Evolutionary conservation across 2,888 invertebrate genomes (phyloP), one percentile per base, ranked within the genome.

Genomic region (Nomada fucata): DNA sequence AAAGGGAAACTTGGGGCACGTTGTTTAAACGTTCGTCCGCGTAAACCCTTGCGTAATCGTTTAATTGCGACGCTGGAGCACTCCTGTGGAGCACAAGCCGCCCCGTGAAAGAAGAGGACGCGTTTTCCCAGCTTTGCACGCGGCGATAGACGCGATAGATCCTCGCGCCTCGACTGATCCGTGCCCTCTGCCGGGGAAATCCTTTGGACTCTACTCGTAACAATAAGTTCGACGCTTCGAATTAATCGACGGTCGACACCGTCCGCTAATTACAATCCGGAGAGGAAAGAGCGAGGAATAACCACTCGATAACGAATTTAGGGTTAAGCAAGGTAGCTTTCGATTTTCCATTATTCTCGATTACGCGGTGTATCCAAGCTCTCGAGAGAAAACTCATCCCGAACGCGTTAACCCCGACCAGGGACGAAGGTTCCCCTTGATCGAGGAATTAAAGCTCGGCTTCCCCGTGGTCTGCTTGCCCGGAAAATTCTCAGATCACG

Each of bases 21-120:
- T 53, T 52, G 23, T 59, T 15, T 4, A 42, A 65, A 42, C 26
- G 69, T 50, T 55, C 26, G n/a, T n/a, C n/a, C 47, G 53, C 20
- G 13, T 63, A 73, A 53, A 67, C 44, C 47, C 55, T 50, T 23
- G 47, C 18, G 68, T 50, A 68, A 79, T 79, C 75, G 75, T 79
- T 79, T 79, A 64, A 79, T 75, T 61, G 67, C 50, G 4, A n/a
- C 10, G 13, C 26, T 65, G 20, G 18, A 29, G 5, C 47, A 36
- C 13, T 15, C 52, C n/a, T n/a, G n/a, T n/a, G n/a, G n/a, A n/a
- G n/a, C n/a, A n/a, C 2, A n/a, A 11, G 15, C n/a, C 20, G 11
- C 10, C 15, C n/a, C 10, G 3, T 10, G 42, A 23, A 36, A 26
- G 55, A 20, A 23, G 7, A 11, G 23, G 23, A 60, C 26, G 11